Conservation (phyloP, 2,888 invertebrate genomes). For the Andrena dorsata region DNA sequence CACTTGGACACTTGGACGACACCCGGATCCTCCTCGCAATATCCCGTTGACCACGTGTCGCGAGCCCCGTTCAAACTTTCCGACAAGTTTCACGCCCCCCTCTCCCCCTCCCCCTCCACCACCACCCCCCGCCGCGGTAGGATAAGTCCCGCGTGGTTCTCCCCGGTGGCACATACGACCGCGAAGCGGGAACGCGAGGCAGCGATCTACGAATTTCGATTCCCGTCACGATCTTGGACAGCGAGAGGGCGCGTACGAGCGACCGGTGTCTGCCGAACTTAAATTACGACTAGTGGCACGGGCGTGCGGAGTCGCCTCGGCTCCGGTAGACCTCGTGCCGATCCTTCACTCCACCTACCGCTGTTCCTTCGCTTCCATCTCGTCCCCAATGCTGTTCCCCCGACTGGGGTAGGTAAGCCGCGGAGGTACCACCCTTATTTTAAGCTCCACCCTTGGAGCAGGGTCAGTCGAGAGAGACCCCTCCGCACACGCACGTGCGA, state of each 20-base stretch:
- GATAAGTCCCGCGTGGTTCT: background rate
- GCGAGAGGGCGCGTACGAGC: constrained; percentile 8
- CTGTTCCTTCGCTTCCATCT: constrained; percentile 53
- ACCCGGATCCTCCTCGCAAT: constrained; percentile 21
- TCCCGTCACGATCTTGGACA: constrained; percentile 41
- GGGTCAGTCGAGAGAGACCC: constrained; percentile 71
- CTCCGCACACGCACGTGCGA: constrained; percentile 51
- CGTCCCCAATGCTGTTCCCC: constrained; percentile 61
- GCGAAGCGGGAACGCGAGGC: background rate
- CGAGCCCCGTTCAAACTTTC: background rate
- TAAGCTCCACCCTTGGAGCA: constrained; percentile 83
- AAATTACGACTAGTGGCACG: constrained; percentile 71
- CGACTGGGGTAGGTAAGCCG: constrained; percentile 69
- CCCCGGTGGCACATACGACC: background rate
- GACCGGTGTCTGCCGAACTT: constrained; percentile 42
- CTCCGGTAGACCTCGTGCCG: constrained; percentile 44
- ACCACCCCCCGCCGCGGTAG: background rate
- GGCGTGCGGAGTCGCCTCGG: constrained; percentile 15
- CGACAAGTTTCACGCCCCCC: background rate
- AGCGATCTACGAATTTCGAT: constrained; percentile 27
- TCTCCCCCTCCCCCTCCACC: no score
- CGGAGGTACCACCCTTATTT: constrained; percentile 80
- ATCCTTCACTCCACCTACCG: constrained; percentile 45
- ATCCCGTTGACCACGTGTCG: constrained; percentile 40
- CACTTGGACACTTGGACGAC: constrained; percentile 35